Percentiles rank a stretch among this genome's conserved stretches.
phyloP scores from a whole-genome alignment of 2,113 vertebrate genomes.

The Anguilla rostrata region DNA sequence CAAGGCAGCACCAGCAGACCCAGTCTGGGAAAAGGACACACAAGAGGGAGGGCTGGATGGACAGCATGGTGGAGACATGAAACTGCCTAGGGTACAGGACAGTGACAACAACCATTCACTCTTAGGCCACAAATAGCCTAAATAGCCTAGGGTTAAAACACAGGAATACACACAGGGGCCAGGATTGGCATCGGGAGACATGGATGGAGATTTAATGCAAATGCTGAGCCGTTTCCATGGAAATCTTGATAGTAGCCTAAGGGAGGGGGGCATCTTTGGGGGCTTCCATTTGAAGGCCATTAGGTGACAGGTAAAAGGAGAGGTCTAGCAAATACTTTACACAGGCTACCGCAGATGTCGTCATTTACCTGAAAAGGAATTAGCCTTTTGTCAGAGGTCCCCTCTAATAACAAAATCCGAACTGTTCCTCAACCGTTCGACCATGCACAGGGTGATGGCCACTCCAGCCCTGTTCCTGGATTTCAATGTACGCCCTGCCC shows the following conservation, averaged over 20 bases:
- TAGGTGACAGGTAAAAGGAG: conserved; percentile 13
- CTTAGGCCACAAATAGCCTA: neutral
- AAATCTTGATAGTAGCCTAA: conserved; percentile 12
- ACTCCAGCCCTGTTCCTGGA: neutral
- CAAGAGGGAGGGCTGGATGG: neutral
- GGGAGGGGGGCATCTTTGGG: neutral
- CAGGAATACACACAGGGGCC: neutral
- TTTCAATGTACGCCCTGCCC: neutral
- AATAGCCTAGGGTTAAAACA: neutral
- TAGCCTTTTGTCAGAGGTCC: neutral
- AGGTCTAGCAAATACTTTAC: neutral
- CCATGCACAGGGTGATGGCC: neutral
- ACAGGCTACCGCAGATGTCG: neutral
- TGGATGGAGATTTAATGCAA: neutral
- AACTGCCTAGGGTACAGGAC: neutral
- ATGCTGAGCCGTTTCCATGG: conserved; percentile 19
- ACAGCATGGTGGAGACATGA: neutral
- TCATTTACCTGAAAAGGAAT: neutral
- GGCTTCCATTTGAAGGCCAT: conserved; percentile 10
- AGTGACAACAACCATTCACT: neutral
- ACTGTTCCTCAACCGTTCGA: neutral
- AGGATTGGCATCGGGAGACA: neutral
- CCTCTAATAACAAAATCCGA: neutral
- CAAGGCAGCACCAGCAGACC: neutral
- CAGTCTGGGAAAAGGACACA: neutral